phyloP scores from a whole-genome alignment of 2,888 invertebrate genomes.

The Pycnomerus fuliginosus region DNA sequence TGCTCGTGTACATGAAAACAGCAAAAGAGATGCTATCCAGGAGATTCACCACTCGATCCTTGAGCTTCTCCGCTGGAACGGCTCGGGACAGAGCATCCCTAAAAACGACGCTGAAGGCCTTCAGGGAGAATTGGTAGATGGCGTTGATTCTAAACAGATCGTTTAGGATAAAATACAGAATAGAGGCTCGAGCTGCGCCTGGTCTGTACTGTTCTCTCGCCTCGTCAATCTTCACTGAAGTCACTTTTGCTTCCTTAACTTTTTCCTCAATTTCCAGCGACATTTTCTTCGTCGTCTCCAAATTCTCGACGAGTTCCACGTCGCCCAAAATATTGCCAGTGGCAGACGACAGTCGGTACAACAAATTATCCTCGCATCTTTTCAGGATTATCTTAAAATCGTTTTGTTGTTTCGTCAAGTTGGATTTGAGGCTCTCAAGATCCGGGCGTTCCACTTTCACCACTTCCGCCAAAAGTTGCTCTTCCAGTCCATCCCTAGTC shows the following conservation, averaged over 20 bases:
- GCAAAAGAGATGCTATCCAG: conserved; percentile 86
- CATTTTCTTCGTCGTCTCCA: conserved; percentile 91
- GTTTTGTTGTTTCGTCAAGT: conserved; percentile 89
- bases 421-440: conserved; percentile 77
- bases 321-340: conserved; percentile 91
- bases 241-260: conserved; percentile 83
- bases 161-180: conserved; percentile 91
- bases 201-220: conserved; percentile 86
- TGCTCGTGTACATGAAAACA: conserved; percentile 83
- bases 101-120: conserved; percentile 91
- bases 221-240: conserved; percentile 84
- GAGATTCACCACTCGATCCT: conserved; percentile 70
- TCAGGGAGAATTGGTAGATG: conserved; percentile 93
- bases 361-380: conserved; percentile 83
- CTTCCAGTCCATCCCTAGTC: conserved; percentile 87
- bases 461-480: conserved; percentile 89
- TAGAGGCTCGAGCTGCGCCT: conserved; percentile 82
- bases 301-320: conserved; percentile 84
- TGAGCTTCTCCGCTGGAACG: conserved; percentile 66
- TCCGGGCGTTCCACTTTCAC: conserved; percentile 92
- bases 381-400: conserved; percentile 92
- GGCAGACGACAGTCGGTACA: conserved; percentile 84
- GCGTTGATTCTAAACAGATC: conserved; percentile 91
- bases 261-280: conserved; percentile 87
- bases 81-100: conserved; percentile 78